phyloP scores from a whole-genome alignment of 23 tunicate species.

The Styela plicata region DNA sequence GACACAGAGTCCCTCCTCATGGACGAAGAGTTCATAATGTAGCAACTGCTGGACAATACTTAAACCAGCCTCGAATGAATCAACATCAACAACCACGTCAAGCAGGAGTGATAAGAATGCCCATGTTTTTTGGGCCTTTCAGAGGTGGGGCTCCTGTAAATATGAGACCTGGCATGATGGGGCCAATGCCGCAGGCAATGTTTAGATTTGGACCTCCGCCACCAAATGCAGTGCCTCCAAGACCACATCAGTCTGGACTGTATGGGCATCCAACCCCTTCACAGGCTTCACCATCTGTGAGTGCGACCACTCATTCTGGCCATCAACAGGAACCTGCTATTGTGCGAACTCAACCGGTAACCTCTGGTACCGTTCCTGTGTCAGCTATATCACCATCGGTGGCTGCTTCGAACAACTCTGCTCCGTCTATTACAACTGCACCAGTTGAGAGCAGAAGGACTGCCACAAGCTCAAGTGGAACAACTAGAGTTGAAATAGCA shows the following conservation, averaged over 20 bases:
- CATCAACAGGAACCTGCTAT: neutral
- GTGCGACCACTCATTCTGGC: neutral
- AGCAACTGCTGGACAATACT: neutral
- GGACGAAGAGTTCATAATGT: neutral
- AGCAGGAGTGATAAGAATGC: neutral
- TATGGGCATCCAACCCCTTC: conserved; percentile 10
- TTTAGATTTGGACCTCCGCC: neutral
- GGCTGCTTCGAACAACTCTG: too few species aligned
- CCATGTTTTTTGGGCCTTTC: neutral
- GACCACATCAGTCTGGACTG: conserved; percentile 1
- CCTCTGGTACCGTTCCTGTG: neutral
- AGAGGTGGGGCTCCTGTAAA: neutral
- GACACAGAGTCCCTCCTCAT: conserved; percentile 1
- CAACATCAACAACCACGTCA: neutral
- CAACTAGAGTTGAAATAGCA: neutral
- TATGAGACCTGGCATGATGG: conserved; percentile 1
- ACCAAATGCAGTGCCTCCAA: neutral
- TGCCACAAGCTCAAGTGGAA: neutral
- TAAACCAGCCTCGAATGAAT: neutral
- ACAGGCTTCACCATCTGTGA: neutral
- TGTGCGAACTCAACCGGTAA: neutral
- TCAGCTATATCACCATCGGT: neutral
- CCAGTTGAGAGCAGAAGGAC: neutral
- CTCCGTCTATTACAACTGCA: neutral
- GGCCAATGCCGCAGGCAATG: neutral